Percentiles rank a stretch among this genome's conserved stretches.
Conservation (phyloP, 2,888 invertebrate genomes). For the Aleiodes leptofemur region DNA sequence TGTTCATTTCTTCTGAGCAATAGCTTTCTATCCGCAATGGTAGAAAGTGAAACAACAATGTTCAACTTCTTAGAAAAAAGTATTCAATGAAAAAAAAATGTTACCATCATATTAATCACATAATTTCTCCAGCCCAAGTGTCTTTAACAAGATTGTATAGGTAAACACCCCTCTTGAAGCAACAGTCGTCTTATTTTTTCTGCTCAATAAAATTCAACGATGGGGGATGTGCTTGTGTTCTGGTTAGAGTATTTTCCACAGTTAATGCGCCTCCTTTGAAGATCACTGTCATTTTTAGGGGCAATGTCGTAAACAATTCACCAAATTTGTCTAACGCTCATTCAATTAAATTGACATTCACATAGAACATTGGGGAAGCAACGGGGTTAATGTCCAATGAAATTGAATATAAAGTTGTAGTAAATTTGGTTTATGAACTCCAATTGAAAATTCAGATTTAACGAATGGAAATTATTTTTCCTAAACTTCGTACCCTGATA, state of each 20-base stretch:
- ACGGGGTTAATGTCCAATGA: neutral
- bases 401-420: no score
- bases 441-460: no score
- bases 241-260: constrained; percentile 11
- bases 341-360: constrained; percentile 23
- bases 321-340: constrained; percentile 28
- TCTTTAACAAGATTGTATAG: neutral
- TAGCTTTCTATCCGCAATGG: no score
- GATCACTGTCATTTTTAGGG: constrained; percentile 43
- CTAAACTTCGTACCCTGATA: no score
- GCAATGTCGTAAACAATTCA: constrained; percentile 34
- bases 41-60: no score
- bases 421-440: no score
- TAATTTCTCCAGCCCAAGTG: neutral
- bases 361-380: neutral
- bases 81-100: no score
- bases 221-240: constrained; percentile 27
- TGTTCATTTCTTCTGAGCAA: no score
- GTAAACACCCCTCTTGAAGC: constrained; percentile 42
- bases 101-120: no score
- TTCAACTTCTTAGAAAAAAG: no score
- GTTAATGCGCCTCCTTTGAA: constrained; percentile 39
- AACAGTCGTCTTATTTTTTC: constrained; percentile 57
- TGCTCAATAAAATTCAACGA: constrained; percentile 56
- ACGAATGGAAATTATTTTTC: no score